Evolutionary conservation across 2,888 invertebrate genomes (phyloP).

Genomic region (Drosophila conformis): DNA sequence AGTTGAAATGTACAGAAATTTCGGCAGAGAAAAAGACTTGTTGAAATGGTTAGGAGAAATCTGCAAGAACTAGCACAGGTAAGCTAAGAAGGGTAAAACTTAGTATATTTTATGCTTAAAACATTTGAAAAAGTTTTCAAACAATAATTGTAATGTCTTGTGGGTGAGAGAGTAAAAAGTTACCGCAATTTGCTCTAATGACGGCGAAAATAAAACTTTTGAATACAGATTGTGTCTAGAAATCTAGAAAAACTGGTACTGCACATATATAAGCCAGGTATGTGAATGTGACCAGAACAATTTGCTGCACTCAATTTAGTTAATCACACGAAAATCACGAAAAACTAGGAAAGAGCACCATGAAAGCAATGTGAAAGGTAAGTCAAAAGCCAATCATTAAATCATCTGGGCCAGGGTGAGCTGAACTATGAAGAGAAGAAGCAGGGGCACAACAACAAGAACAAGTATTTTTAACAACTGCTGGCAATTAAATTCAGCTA

Average conservation of each 20-base stretch:
- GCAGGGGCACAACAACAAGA: neutral
- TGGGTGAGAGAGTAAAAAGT: neutral
- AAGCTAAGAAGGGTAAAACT: neutral
- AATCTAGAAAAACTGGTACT: neutral
- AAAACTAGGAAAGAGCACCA: constrained; percentile 21
- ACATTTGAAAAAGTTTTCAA: neutral
- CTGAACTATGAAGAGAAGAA: neutral
- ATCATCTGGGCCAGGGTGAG: constrained; percentile 3
- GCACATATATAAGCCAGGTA: neutral
- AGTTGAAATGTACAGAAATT: neutral
- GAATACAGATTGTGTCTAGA: neutral
- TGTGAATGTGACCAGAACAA: constrained; percentile 7
- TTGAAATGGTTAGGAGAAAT: neutral
- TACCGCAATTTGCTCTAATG: neutral
- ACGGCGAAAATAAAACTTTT: neutral
- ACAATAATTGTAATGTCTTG: neutral
- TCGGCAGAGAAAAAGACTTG: neutral
- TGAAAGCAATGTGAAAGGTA: neutral
- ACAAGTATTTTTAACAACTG: constrained; percentile 38
- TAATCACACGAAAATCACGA: constrained; percentile 25
- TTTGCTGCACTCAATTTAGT: constrained; percentile 41
- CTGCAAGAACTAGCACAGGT: neutral
- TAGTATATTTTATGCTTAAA: neutral
- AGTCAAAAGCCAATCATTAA: constrained; percentile 44
- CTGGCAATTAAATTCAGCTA: constrained; percentile 49